A percentile compares a stretch with the other conserved stretches of the same genome.
These are phyloP conservation scores for Pocillopora grandis DNA, from an alignment of 92 coral and sea anemone species.

Conservation along the genomic window DNA sequence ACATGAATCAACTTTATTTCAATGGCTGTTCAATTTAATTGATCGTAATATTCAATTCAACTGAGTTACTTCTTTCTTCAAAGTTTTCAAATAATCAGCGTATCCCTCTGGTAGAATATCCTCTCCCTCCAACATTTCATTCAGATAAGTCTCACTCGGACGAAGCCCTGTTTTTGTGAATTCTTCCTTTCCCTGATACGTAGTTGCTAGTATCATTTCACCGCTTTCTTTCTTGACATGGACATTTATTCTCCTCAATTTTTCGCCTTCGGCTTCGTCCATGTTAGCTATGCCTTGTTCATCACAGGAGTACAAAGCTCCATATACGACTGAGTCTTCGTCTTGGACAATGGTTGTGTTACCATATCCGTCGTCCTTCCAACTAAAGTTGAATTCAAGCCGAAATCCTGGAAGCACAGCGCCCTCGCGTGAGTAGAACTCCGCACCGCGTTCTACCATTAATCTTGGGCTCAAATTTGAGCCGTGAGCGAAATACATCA, in stretches of 20 bases:
- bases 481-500: constrained; percentile 52
- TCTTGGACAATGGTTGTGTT: constrained; percentile 52
- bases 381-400: constrained; percentile 32
- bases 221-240: constrained; percentile 44
- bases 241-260: constrained; percentile 34
- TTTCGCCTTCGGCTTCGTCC: constrained; percentile 42
- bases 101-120: constrained; percentile 39
- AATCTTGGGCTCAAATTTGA: constrained; percentile 56
- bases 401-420: constrained; percentile 54
- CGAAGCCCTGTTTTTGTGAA: constrained; percentile 38
- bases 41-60: no score
- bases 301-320: constrained; percentile 54
- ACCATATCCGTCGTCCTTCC: constrained; percentile 55
- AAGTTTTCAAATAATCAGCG: constrained; percentile 17
- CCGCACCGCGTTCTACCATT: constrained; percentile 57
- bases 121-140: constrained; percentile 61
- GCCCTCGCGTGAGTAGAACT: constrained; percentile 50
- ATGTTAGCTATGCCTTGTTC: constrained; percentile 32
- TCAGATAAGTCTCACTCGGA: constrained; percentile 46
- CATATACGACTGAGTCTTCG: constrained; percentile 39
- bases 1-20: no score
- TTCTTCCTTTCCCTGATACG: constrained; percentile 45
- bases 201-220: constrained; percentile 41
- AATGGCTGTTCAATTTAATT: no score
- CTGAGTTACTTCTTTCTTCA: neutral